These are phyloP conservation scores for Pseudochromis fuscus DNA, from an alignment of 2,797 vertebrate species.

Conservation along the genomic window DNA sequence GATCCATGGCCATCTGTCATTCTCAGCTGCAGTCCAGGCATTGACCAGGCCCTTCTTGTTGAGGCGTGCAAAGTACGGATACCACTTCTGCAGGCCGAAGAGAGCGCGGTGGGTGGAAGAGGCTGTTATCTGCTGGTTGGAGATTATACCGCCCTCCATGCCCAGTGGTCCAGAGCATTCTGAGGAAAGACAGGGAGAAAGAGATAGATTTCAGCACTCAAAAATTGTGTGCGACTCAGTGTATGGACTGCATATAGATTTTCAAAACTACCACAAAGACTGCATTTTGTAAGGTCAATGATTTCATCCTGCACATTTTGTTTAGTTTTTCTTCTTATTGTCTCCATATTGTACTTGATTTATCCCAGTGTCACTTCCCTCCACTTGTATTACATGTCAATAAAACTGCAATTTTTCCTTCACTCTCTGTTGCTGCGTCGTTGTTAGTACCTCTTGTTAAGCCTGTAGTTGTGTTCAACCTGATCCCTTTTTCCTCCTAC, in stretches of 20 bases:
- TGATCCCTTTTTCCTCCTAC: slow-evolving; percentile 10
- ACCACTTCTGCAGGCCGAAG: slow-evolving; percentile 99
- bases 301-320: slow-evolving; percentile 19
- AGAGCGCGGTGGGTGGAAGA: slow-evolving; percentile 98
- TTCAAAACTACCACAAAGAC: slow-evolving; percentile 28
- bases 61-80: slow-evolving; percentile 96
- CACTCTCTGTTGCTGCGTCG: slow-evolving; percentile 1
- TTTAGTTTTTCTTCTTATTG: slow-evolving; percentile 13
- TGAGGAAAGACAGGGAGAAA: slow-evolving; percentile 70
- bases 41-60: slow-evolving; percentile 99
- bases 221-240: slow-evolving; percentile 13
- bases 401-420: slow-evolving; percentile 23
- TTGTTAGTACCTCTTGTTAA: slow-evolving; percentile 2
- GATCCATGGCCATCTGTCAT: slow-evolving; percentile 99
- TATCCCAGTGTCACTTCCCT: slow-evolving; percentile 10
- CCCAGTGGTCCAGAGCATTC: slow-evolving; percentile 97
- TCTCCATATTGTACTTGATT: slow-evolving; percentile 18
- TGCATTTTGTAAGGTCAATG: slow-evolving; percentile 15
- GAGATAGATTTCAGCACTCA: slow-evolving; percentile 26
- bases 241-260: slow-evolving; percentile 17
- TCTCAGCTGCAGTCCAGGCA: slow-evolving; percentile 98
- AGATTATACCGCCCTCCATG: slow-evolving; percentile 98
- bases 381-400: slow-evolving; percentile 16
- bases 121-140: slow-evolving; percentile 98
- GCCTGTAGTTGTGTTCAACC: slow-evolving; percentile 20